Evolutionary conservation across 2,113 vertebrate genomes (phyloP), one percentile per base, ranked within the genome.

Genomic region (Zeus faber): DNA sequence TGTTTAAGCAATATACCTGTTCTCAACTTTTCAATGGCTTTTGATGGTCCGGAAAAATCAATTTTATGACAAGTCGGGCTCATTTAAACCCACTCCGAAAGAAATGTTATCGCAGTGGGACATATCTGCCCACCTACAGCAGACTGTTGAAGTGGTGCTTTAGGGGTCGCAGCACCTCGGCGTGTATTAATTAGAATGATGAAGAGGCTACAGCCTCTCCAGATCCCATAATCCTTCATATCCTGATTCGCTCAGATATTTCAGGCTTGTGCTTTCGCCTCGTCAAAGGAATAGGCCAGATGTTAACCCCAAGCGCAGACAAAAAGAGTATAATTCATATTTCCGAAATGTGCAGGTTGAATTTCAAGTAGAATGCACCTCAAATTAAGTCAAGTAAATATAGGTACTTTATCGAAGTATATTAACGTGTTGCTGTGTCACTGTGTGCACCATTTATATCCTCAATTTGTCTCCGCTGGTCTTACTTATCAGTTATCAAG

Each of bases 101-200:
- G 58, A 54, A 5, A 22, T 49, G 33, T 40, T 41, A 24, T 50
- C 14, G 20, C n/a, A 20, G 48, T 25, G 18, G 9, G 17, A 18
- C 43, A 41, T 76, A 64, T 68, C 57, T 54, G 27, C 35, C 43
- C 20, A 48, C 49, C 11, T 63, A 70, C 57, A 49, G 67, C 54
- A 55, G 51, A 66, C 45, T 72, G 55, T 39, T 21, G 13, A 53
- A 63, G 63, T 54, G 25, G 47, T 37, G 52, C 50, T 48, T 26
- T 7, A 5, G 21, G 25, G 71, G 62, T 62, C 62, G 33, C 45
- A 58, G 54, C 64, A 63, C 53, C 2, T 17, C 17, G 51, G 33
- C 33, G 49, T 54, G 65, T 76, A 52, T 74, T 79, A 68, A 83
- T 76, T 68, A 62, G 51, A 59, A 65, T 29, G 61, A 67, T 71